Evolutionary conservation across 2,888 invertebrate genomes (phyloP).

Genomic region (Anticlea derivata): DNA sequence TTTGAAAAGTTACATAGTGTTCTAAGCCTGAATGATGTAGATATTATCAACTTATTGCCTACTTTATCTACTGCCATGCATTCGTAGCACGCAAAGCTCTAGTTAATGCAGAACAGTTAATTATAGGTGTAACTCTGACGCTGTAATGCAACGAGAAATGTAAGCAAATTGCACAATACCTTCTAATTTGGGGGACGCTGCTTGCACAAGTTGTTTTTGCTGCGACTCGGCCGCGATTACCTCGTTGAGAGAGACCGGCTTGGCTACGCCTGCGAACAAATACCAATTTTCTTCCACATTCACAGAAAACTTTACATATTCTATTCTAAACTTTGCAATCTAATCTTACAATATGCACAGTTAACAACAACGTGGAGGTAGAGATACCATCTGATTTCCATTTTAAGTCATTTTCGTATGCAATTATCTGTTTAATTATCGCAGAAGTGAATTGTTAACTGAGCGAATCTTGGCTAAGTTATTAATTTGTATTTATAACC

Average conservation of each 20-base stretch:
- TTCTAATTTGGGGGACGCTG: slow-evolving; percentile 41
- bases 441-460: slow-evolving; percentile 45
- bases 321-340: slow-evolving; percentile 40
- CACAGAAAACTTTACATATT: slow-evolving; percentile 21
- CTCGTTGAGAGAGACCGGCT: slow-evolving; percentile 70
- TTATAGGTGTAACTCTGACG: slow-evolving; percentile 24
- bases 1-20: too few species aligned
- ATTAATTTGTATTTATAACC: slow-evolving; percentile 52
- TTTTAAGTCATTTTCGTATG: slow-evolving; percentile 71
- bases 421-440: slow-evolving; percentile 37
- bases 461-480: slow-evolving; percentile 37
- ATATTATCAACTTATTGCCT: background rate
- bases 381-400: slow-evolving; percentile 64
- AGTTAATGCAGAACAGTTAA: slow-evolving; percentile 19
- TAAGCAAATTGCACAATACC: slow-evolving; percentile 41
- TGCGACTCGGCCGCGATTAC: slow-evolving; percentile 62
- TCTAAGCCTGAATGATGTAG: background rate
- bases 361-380: slow-evolving; percentile 58
- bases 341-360: slow-evolving; percentile 54
- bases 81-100: slow-evolving; percentile 3
- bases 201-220: slow-evolving; percentile 38
- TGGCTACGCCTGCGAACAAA: slow-evolving; percentile 55
- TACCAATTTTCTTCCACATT: slow-evolving; percentile 29
- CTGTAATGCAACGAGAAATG: slow-evolving; percentile 21
- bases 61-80: slow-evolving; percentile 2